A percentile compares a stretch with the other conserved stretches of the same genome.
Conservation (phyloP, 1,140 invertebrate species). For the Papilio helenus region DNA sequence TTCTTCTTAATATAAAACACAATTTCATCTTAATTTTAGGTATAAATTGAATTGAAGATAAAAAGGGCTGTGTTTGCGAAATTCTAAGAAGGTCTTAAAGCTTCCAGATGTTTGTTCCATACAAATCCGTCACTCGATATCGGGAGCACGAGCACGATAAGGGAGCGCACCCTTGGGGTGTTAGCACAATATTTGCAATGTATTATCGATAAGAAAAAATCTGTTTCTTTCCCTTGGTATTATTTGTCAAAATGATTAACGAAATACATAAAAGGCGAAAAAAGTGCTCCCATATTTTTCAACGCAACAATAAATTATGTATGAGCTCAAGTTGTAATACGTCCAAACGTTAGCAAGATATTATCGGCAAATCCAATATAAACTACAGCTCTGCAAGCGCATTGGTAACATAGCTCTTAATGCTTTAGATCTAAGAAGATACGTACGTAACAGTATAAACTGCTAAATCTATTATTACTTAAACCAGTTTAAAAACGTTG, state of each 20-base stretch:
- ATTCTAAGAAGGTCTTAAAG: neutral
- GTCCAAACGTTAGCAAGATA: neutral
- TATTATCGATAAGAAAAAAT: neutral
- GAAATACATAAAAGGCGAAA: neutral
- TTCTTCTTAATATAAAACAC: too few relatives aligned
- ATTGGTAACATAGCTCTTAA: neutral
- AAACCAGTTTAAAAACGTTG: neutral
- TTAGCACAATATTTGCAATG: neutral
- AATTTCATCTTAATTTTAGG: neutral
- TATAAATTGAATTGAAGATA: neutral
- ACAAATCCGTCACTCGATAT: neutral
- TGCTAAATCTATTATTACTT: neutral
- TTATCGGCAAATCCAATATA: conserved; percentile 26
- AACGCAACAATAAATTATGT: neutral
- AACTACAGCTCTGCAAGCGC: neutral
- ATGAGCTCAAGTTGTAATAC: neutral
- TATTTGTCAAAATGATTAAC: neutral
- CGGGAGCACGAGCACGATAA: neutral
- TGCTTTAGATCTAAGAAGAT: neutral
- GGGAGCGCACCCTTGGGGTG: neutral
- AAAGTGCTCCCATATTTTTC: neutral
- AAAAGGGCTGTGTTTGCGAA: neutral
- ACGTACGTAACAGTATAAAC: neutral
- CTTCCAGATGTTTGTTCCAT: neutral
- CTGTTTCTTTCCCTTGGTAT: neutral